These are phyloP conservation scores for Machimus atricapillus DNA, from an alignment of 2,888 invertebrate species.

Conservation along the genomic window DNA sequence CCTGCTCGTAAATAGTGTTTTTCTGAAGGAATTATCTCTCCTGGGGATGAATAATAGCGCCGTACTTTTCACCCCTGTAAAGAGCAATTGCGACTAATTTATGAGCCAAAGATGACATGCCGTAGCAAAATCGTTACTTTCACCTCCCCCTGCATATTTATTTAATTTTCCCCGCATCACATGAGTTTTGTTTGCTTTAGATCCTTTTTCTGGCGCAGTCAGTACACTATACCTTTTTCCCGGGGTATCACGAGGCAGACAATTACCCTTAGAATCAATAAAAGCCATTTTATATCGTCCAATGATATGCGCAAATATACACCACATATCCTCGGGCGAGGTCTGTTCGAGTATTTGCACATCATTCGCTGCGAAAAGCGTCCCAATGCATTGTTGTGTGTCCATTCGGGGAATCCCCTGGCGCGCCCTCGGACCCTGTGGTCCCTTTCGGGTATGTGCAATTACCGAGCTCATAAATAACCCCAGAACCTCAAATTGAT, in stretches of 20 bases:
- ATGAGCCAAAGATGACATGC: not conserved
- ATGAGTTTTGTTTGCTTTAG: not conserved
- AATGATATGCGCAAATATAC: not conserved
- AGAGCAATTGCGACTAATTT: not conserved
- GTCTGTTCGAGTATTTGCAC: not conserved
- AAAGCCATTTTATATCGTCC: not conserved
- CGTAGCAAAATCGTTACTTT: not conserved
- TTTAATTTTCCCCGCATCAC: not conserved
- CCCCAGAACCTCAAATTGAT: constrained; percentile 21
- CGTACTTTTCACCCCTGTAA: not conserved
- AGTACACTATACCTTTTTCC: not conserved
- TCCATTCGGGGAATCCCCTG: not conserved
- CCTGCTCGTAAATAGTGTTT: not conserved
- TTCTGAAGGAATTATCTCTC: not conserved
- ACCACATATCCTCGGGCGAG: not conserved
- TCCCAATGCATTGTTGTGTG: not conserved
- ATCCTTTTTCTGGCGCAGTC: not conserved
- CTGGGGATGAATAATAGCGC: not conserved
- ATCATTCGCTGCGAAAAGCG: not conserved
- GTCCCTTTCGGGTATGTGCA: not conserved
- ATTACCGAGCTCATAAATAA: constrained; percentile 15
- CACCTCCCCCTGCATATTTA: not conserved
- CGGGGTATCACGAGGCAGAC: not conserved
- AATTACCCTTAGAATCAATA: not conserved
- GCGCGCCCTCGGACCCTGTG: not conserved